Evolutionary conservation across 2,797 vertebrate species (phyloP).

Genomic region (Gouania willdenowi): DNA sequence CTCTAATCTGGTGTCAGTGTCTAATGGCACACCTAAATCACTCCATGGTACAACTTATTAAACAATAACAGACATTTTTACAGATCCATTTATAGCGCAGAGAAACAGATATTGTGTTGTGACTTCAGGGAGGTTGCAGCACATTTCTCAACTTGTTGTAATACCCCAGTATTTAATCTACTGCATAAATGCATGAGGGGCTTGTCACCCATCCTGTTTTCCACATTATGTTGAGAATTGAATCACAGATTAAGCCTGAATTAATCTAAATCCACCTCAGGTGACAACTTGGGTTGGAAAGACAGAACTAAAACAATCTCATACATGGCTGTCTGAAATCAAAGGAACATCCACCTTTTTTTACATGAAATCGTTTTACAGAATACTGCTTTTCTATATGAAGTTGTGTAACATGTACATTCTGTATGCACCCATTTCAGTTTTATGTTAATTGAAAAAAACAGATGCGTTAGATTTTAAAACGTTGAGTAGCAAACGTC

Average conservation of each 20-base stretch:
- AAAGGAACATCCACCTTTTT: conserved; percentile 49
- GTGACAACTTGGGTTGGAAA: conserved; percentile 57
- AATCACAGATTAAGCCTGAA: conserved; percentile 57
- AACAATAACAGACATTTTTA: conserved; percentile 69
- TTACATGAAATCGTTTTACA: conserved; percentile 27
- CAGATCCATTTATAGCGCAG: conserved; percentile 65
- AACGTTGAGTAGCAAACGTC: too few relatives aligned
- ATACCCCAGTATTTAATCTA: conserved; percentile 66
- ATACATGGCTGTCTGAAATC: conserved; percentile 47
- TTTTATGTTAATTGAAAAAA: too few relatives aligned
- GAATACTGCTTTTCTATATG: conserved; percentile 21
- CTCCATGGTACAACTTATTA: conserved; percentile 70
- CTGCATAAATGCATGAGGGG: conserved; percentile 67
- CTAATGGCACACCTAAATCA: conserved; percentile 68
- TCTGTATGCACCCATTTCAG: conserved; percentile 7
- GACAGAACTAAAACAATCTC: conserved; percentile 45
- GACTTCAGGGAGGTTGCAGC: conserved; percentile 55
- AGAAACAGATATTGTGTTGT: conserved; percentile 63
- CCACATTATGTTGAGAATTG: conserved; percentile 54
- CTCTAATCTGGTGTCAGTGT: conserved; percentile 65
- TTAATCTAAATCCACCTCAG: conserved; percentile 63
- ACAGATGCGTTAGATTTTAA: too few relatives aligned
- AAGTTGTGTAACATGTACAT: conserved; percentile 21
- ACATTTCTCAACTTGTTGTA: conserved; percentile 65
- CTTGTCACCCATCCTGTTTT: conserved; percentile 56